These are phyloP conservation scores for Mesochorus sp. DNA, from an alignment of 2,888 invertebrate genomes.

Conservation along the genomic window DNA sequence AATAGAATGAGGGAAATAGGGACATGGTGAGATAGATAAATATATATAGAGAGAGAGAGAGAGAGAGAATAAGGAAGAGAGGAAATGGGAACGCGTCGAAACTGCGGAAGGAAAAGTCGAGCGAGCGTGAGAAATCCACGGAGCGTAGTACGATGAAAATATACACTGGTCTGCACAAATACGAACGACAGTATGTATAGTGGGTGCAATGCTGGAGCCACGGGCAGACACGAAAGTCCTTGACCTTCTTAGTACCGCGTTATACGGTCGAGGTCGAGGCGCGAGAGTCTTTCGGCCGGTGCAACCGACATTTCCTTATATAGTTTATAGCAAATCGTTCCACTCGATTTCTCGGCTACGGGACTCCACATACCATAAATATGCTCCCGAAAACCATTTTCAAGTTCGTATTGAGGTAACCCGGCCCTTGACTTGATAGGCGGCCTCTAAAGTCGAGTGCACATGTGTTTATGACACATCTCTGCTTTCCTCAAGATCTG, in stretches of 20 bases:
- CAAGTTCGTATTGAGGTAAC: neutral
- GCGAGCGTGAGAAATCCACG: neutral
- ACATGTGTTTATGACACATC: too few relatives aligned
- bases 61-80: neutral
- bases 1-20: neutral
- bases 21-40: neutral
- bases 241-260: conserved; percentile 7
- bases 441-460: too few relatives aligned
- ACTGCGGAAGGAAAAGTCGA: conserved; percentile 28
- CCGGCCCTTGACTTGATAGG: neutral
- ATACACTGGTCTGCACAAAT: neutral
- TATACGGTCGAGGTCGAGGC: conserved; percentile 24
- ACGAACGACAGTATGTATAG: neutral
- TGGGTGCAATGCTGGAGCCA: neutral
- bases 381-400: neutral
- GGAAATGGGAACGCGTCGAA: conserved; percentile 7
- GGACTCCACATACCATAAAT: neutral
- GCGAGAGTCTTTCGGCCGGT: neutral
- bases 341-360: neutral
- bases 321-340: neutral
- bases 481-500: neutral
- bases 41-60: neutral
- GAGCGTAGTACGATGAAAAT: conserved; percentile 2
- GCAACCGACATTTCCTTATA: conserved; percentile 14
- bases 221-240: neutral